Evolutionary conservation across 2,888 invertebrate species (phyloP).

Genomic region (Glaucopsyche alexis): DNA sequence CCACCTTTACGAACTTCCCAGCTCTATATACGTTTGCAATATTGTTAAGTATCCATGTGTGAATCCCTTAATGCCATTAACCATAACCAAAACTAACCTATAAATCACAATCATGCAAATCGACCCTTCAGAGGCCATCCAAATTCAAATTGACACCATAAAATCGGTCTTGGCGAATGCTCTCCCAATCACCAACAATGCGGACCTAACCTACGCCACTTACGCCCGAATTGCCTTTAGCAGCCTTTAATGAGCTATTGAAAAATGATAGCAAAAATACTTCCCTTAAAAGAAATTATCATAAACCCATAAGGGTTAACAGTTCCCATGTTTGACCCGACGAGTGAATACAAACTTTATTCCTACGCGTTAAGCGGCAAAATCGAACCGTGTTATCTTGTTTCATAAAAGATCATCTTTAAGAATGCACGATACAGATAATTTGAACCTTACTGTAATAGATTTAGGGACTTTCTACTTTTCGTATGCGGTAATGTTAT

Average conservation of each 20-base stretch:
- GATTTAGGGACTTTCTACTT: neutral
- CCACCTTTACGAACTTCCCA: neutral
- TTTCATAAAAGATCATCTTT: conserved; percentile 18
- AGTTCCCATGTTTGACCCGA: conserved; percentile 51
- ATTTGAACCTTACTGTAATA: conserved; percentile 15
- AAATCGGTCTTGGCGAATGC: conserved; percentile 69
- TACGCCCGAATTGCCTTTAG: conserved; percentile 64
- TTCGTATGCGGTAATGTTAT: conserved; percentile 45
- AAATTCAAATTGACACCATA: conserved; percentile 74
- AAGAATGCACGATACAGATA: neutral
- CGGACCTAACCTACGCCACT: conserved; percentile 60
- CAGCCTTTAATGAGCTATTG: conserved; percentile 76
- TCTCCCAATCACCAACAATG: conserved; percentile 58
- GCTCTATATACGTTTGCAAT: neutral
- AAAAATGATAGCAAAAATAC: conserved; percentile 79
- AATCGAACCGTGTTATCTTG: neutral
- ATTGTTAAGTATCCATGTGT: neutral
- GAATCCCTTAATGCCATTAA: conserved; percentile 23
- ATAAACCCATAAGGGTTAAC: conserved; percentile 68
- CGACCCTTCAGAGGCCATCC: conserved; percentile 61
- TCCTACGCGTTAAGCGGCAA: conserved; percentile 7
- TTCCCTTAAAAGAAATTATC: conserved; percentile 65
- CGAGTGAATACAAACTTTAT: conserved; percentile 41
- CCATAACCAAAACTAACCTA: conserved; percentile 57
- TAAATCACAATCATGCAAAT: conserved; percentile 79